Base-by-base conservation (phyloP, 1,140 invertebrate genomes). In the Stenopsyche tienmushanensis region DNA sequence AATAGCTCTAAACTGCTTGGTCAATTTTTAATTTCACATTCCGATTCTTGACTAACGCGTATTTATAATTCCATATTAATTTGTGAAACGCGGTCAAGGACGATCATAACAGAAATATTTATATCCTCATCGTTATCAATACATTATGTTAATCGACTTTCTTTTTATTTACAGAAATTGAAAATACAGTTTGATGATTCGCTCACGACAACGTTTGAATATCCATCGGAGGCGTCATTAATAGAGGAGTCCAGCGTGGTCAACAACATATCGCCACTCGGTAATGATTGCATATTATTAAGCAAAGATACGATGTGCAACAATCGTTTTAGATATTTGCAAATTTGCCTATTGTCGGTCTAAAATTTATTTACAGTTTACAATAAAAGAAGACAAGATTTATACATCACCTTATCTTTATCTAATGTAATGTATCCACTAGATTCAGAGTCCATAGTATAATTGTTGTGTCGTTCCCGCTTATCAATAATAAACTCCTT, bases 171-270 rank as follows among this genome's bases (percentile, higher is more conserved):
- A 59, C 81, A 82, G 52, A 84, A 93, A 90, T 80, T 92, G 74
- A 90, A 86, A 75, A 90, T 94, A 73, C 88, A 90, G 67, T 94
- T 94, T 77, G 88, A 93, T 73, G 91, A 94, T 74, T 85, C 84
- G 34, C 85, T 89, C 23, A 92, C 90, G 50, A 85, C 86, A 58
- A 90, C 90, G 34, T 93, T 90, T 79, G 91, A 93, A 78, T 94
- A 94, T 76, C 91, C 91, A 42, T 92, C 91, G 64, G 92, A 94
- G 78, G 83, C 86, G 44, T 93, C 90, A 45, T 77, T 90, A 54
- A 83, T 86, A 72, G 87, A 87, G 67, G 87, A 88, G 25, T 55
- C 63, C 62, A 49, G 49, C 47, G 23, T 52, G 34, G 20, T 47
- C 54, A 3, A 24, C 47, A 5, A n/a, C 49, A 52, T 62, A 8